A percentile compares a stretch with the other conserved stretches of the same genome.
Conservation (phyloP, 2,113 vertebrate genomes). For the Odocoileus hemionus region DNA sequence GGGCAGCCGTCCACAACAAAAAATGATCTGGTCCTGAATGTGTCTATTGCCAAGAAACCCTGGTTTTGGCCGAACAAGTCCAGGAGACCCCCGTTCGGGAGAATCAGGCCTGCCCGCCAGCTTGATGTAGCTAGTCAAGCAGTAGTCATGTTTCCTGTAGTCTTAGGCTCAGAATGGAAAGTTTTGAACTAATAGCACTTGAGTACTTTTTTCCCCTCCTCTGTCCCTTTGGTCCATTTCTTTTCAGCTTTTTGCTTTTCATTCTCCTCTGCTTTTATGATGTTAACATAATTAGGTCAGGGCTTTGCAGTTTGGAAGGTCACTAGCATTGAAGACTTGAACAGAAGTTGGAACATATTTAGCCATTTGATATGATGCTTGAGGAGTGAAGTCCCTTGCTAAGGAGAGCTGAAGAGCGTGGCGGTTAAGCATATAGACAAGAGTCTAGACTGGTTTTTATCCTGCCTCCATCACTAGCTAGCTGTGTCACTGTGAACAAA, state of each 20-base stretch:
- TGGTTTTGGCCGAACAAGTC: not conserved
- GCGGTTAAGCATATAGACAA: not conserved
- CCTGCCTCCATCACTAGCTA: not conserved
- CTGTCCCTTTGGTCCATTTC: not conserved
- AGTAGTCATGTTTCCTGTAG: not conserved
- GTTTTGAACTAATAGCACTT: not conserved
- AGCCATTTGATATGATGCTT: not conserved
- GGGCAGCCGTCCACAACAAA: not conserved
- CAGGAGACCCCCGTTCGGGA: not conserved
- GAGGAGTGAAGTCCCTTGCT: not conserved
- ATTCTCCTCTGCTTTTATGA: not conserved
- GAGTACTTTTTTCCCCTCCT: not conserved
- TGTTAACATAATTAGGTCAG: not conserved
- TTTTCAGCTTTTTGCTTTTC: not conserved
- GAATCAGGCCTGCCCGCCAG: not conserved
- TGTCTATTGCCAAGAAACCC: not conserved
- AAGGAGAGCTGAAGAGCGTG: not conserved
- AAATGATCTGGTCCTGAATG: not conserved
- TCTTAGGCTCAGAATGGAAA: not conserved
- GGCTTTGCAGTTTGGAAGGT: not conserved
- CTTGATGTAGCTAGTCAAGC: not conserved
- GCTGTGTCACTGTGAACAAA: not conserved
- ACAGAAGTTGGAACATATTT: not conserved
- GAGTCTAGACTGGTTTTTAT: constrained; percentile 10
- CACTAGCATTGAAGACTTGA: not conserved